Evolutionary conservation across 1,140 invertebrate genomes (phyloP).

Genomic region (Pseudomyrmex flavicornis): DNA sequence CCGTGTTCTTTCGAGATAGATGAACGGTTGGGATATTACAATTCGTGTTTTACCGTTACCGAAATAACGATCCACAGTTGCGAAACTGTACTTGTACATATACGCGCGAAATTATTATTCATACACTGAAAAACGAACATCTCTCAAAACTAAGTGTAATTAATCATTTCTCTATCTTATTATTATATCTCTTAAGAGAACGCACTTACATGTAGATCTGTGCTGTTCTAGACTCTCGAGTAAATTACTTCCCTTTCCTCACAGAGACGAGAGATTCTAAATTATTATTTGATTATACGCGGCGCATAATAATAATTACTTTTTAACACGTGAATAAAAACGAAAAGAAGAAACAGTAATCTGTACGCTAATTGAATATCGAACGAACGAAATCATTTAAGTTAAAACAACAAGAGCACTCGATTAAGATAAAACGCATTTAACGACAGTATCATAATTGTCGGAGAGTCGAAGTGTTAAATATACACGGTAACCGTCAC

Average conservation of each 20-base stretch:
- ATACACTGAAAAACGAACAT: neutral
- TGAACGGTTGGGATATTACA: conserved; percentile 42
- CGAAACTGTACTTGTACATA: neutral
- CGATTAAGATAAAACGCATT: conserved; percentile 8
- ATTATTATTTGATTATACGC: conserved; percentile 32
- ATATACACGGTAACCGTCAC: neutral
- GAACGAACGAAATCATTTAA: conserved; percentile 23
- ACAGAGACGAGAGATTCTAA: neutral
- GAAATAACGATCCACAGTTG: conserved; percentile 9
- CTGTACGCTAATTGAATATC: neutral
- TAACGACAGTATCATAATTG: conserved; percentile 31
- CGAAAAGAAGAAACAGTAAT: too few relatives aligned
- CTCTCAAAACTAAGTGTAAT: conserved; percentile 5
- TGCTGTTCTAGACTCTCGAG: neutral
- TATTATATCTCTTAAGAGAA: conserved; percentile 15
- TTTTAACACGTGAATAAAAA: neutral
- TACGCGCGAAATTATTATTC: conserved; percentile 45
- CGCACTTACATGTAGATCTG: neutral
- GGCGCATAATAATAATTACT: neutral
- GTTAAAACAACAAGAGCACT: conserved; percentile 5
- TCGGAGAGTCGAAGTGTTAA: conserved; percentile 17
- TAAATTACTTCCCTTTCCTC: conserved; percentile 23
- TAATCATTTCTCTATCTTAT: conserved; percentile 31
- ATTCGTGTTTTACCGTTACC: conserved; percentile 14
- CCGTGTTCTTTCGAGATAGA: conserved; percentile 66